Evolutionary conservation across 2,888 invertebrate species (phyloP).

Genomic region (Crioceris asparagi): DNA sequence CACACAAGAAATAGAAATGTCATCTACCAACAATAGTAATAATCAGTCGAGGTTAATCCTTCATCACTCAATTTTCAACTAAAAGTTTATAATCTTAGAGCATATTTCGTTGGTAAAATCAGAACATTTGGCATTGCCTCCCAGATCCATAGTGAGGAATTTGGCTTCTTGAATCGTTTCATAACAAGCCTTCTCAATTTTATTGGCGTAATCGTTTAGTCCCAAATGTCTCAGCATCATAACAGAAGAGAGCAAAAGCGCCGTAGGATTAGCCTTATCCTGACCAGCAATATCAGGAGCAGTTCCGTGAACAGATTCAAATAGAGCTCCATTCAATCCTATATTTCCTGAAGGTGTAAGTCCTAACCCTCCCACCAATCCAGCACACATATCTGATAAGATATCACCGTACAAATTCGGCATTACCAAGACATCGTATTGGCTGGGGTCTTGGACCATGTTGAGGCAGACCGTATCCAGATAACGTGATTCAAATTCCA

Average conservation of each 20-base stretch:
- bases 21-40: too few relatives aligned
- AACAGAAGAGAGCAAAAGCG: slow-evolving; percentile 87
- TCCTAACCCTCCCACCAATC: slow-evolving; percentile 94
- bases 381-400: slow-evolving; percentile 98
- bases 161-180: slow-evolving; percentile 78
- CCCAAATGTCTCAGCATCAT: slow-evolving; percentile 98
- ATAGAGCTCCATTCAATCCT: slow-evolving; percentile 92
- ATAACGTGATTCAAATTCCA: slow-evolving; percentile 96
- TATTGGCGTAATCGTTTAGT: slow-evolving; percentile 63
- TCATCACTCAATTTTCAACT: too few relatives aligned
- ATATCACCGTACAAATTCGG: slow-evolving; percentile 99
- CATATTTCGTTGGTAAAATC: slow-evolving; percentile 95
- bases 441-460: slow-evolving; percentile 94
- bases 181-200: slow-evolving; percentile 76
- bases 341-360: slow-evolving; percentile 98
- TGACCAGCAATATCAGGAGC: slow-evolving; percentile 97
- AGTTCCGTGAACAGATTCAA: slow-evolving; percentile 97
- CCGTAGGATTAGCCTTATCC: slow-evolving; percentile 98
- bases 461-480: slow-evolving; percentile 98
- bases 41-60: too few relatives aligned
- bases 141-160: slow-evolving; percentile 87
- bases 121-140: slow-evolving; percentile 92
- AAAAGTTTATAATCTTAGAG: slow-evolving; percentile 36
- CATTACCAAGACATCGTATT: slow-evolving; percentile 98
- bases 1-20: too few relatives aligned